Evolutionary conservation across 2,888 invertebrate genomes (phyloP), one percentile per base, ranked within the genome.

Genomic region (Brachyptera risi): DNA sequence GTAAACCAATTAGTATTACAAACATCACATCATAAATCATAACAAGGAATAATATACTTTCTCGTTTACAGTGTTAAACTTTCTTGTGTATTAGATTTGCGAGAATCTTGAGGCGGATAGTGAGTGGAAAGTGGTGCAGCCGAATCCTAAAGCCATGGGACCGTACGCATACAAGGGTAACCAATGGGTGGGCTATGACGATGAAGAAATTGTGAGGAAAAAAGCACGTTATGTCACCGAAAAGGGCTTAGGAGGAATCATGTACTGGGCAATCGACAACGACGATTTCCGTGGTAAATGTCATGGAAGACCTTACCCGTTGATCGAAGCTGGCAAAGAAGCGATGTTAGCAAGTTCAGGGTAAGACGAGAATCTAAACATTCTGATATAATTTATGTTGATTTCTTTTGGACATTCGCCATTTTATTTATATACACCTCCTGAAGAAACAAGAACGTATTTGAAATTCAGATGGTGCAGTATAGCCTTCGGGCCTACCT

Each of bases 151-250:
- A 26, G 88, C 88, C 0, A 89, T 94, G 87, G 95, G 93, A 0
- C 96, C 96, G 0, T 94, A 92, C 70, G 94, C 95, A 1, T 90
- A 80, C 74, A 85, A 84, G 66, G 90, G 84, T 21, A 88, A 93
- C 75, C 94, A 94, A 75, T 96, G 95, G 95, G 94, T 95, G 1
- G 93, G 94, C 0, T 95, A 92, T 71, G 95, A 95, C 70, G 95
- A 95, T 70, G 85, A 90, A 66, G 84, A 85, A 9, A 92, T 92
- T 50, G 91, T 90, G 0, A 83, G 81, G 70, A 85, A 83, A 71
- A 94, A 96, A 71, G 87, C 91, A 0, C 84, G 87, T 69, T 95
- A 92, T 71, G 94, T 92, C 1, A 88, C 86, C 31, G 87, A 92
- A 63, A 87, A 90, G 67, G 84, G 86, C 58, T 80, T 95, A 23